Conservation (phyloP, 2,888 invertebrate species). For the Cordilura impudica region DNA sequence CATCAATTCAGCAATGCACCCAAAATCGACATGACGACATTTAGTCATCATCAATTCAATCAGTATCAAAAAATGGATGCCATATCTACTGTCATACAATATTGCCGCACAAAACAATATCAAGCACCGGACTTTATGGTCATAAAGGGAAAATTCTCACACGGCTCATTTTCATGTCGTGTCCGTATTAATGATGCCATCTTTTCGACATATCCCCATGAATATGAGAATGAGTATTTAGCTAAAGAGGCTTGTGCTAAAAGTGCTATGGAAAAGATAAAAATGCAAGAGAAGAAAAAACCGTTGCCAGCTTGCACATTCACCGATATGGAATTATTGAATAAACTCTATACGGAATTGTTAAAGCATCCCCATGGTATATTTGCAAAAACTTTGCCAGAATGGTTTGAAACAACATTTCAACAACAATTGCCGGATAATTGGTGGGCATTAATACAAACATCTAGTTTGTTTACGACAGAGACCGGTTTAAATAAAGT, state of each 20-base stretch:
- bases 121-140: constrained; percentile 69
- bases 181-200: constrained; percentile 70
- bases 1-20: constrained; percentile 35
- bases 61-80: constrained; percentile 67
- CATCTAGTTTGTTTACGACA: constrained; percentile 79
- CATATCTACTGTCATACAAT: constrained; percentile 68
- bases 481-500: constrained; percentile 69
- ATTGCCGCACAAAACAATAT: constrained; percentile 70
- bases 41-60: constrained; percentile 46
- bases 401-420: constrained; percentile 81
- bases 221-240: constrained; percentile 68
- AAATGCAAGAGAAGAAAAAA: constrained; percentile 68
- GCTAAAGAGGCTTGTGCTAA: constrained; percentile 72
- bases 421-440: constrained; percentile 84
- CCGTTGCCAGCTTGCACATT: constrained; percentile 69
- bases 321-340: constrained; percentile 70
- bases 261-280: constrained; percentile 72
- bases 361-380: constrained; percentile 80
- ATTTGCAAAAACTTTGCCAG: constrained; percentile 81
- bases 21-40: constrained; percentile 41
- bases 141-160: constrained; percentile 67
- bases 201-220: constrained; percentile 75
- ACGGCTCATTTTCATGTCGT: constrained; percentile 68
- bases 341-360: constrained; percentile 72
- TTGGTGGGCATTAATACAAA: constrained; percentile 83